phyloP scores from a whole-genome alignment of 2,888 invertebrate genomes.

The Aplocera efformata region DNA sequence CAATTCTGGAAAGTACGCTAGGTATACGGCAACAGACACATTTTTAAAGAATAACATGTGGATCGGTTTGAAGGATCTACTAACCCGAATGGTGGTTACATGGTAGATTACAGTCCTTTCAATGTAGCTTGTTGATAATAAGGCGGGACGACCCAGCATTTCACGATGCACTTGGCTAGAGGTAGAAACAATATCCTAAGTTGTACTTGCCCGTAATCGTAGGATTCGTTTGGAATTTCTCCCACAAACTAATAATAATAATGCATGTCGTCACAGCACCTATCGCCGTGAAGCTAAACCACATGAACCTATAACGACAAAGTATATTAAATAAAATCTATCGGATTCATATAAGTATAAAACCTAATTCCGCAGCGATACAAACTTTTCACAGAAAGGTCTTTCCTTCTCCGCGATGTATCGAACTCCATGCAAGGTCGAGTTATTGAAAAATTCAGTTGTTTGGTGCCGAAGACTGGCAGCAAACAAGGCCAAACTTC shows the following conservation, averaged over 20 bases:
- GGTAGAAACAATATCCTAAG: too few relatives aligned
- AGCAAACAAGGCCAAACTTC: slow-evolving; percentile 67
- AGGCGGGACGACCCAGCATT: too few relatives aligned
- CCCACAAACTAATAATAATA: slow-evolving; percentile 89
- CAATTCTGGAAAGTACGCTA: too few relatives aligned
- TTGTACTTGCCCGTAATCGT: slow-evolving; percentile 84
- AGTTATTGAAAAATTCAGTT: slow-evolving; percentile 87
- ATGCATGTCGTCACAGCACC: slow-evolving; percentile 86
- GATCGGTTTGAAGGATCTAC: too few relatives aligned
- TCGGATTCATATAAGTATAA: too few relatives aligned
- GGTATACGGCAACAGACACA: too few relatives aligned
- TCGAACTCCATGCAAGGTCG: slow-evolving; percentile 88
- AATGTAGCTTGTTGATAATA: too few relatives aligned
- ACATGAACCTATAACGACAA: slow-evolving; percentile 83
- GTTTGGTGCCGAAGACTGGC: slow-evolving; percentile 86
- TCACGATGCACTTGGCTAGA: too few relatives aligned
- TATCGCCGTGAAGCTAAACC: slow-evolving; percentile 87
- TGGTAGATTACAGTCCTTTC: too few relatives aligned
- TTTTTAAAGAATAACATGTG: too few relatives aligned
- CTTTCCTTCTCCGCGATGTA: slow-evolving; percentile 88
- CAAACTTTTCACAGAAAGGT: slow-evolving; percentile 88
- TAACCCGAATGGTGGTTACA: too few relatives aligned
- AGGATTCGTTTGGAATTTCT: slow-evolving; percentile 91
- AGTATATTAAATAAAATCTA: neutral
- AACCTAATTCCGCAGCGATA: slow-evolving; percentile 18